phyloP scores from a whole-genome alignment of 1,140 invertebrate genomes.

The Pseudomyrmex flavicornis region DNA sequence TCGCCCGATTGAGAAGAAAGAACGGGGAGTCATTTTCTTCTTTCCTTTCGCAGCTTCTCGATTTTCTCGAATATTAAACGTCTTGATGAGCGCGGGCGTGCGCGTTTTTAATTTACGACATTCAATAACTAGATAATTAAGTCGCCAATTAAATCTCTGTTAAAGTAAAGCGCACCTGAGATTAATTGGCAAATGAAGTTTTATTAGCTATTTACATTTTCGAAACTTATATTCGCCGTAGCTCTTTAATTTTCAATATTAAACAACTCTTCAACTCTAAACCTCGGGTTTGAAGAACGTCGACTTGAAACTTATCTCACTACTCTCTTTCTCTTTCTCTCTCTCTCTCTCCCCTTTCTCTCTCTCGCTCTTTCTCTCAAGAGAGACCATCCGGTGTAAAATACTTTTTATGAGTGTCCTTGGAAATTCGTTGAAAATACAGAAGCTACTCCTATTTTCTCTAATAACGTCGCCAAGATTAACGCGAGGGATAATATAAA shows the following conservation, averaged over 20 bases:
- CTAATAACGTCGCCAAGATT: slow-evolving; percentile 51
- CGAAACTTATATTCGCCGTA: slow-evolving; percentile 30
- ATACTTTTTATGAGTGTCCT: slow-evolving; percentile 35
- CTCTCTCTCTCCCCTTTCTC: neutral
- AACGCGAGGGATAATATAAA: slow-evolving; percentile 34
- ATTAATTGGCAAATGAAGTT: slow-evolving; percentile 55
- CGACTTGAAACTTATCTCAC: slow-evolving; percentile 31
- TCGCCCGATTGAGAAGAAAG: slow-evolving; percentile 15
- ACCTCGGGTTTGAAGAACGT: slow-evolving; percentile 15
- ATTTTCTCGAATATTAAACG: slow-evolving; percentile 8
- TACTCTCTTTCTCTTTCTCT: neutral
- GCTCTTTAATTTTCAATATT: slow-evolving; percentile 57
- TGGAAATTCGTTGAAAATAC: slow-evolving; percentile 24
- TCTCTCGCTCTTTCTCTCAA: too few species aligned
- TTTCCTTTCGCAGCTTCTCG: neutral
- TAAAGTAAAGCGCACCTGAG: slow-evolving; percentile 38
- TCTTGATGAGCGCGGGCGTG: neutral
- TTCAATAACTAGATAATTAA: slow-evolving; percentile 48
- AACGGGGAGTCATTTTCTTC: neutral
- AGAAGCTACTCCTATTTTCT: slow-evolving; percentile 11
- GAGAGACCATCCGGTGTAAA: slow-evolving; percentile 22
- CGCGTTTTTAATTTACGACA: slow-evolving; percentile 18
- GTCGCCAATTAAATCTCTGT: slow-evolving; percentile 51
- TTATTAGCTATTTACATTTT: slow-evolving; percentile 54
- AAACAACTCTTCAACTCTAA: slow-evolving; percentile 43